A percentile compares a stretch with the other conserved stretches of the same genome.
Conservation (phyloP, 2,797 vertebrate species). For the Petrocephalus schoutedeni region DNA sequence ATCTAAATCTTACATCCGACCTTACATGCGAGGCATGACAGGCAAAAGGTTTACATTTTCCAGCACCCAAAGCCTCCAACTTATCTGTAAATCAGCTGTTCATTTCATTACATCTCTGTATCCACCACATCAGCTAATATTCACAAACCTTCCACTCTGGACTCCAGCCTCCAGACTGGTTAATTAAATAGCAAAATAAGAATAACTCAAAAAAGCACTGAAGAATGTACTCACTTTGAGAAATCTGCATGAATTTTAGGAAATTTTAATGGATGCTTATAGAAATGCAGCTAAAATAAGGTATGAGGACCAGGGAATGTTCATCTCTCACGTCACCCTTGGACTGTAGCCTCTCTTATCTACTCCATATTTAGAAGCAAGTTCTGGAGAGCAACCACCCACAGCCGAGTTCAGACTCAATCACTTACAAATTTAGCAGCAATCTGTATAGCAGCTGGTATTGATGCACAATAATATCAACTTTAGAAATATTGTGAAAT, state of each 20-base stretch:
- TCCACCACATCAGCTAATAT: not conserved
- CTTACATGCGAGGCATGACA: not conserved
- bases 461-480: not conserved
- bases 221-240: not conserved
- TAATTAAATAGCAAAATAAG: not conserved
- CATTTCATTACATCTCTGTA: not conserved
- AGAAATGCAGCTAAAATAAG: not conserved
- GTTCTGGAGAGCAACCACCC: not conserved
- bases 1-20: not conserved
- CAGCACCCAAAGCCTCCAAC: not conserved
- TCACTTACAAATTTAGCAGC: not conserved
- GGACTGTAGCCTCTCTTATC: not conserved
- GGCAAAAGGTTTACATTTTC: not conserved
- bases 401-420: not conserved
- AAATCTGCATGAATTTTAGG: not conserved
- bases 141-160: not conserved
- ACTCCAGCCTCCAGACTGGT: not conserved
- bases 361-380: not conserved
- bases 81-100: not conserved
- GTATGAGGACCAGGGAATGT: not conserved
- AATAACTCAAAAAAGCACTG: not conserved
- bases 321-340: not conserved
- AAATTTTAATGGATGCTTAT: not conserved
- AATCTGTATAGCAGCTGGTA: not conserved
- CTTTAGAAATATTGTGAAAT: not conserved